Conservation (phyloP, 1,140 invertebrate species). For the Temnothorax nylanderi region DNA sequence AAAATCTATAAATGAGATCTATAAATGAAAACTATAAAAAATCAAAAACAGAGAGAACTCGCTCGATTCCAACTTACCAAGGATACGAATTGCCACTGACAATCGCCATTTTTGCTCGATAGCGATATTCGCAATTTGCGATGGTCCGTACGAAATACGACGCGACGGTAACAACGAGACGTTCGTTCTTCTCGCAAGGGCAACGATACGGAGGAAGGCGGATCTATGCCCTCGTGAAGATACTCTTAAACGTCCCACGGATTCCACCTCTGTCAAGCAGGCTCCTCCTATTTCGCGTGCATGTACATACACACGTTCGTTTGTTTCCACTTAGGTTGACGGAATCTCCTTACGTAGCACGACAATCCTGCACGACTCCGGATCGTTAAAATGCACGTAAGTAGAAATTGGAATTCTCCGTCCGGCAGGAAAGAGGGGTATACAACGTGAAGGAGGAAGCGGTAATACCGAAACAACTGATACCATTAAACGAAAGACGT, state of each 20-base stretch:
- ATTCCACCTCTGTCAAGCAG: slow-evolving; percentile 63
- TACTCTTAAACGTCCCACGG: slow-evolving; percentile 66
- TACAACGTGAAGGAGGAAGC: slow-evolving; percentile 30
- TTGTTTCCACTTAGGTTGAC: slow-evolving; percentile 64
- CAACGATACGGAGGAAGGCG: slow-evolving; percentile 53
- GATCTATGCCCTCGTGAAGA: slow-evolving; percentile 55
- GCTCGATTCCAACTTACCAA: not conserved
- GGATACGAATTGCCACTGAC: not conserved
- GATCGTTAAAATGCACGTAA: slow-evolving; percentile 61
- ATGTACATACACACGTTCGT: slow-evolving; percentile 58
- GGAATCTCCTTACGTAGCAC: slow-evolving; percentile 65
- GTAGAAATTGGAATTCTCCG: slow-evolving; percentile 57
- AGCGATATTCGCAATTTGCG: slow-evolving; percentile 14
- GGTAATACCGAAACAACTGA: slow-evolving; percentile 47
- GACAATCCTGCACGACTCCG: slow-evolving; percentile 57
- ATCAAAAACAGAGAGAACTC: not conserved
- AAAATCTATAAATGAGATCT: not conserved
- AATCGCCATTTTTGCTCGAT: slow-evolving; percentile 15
- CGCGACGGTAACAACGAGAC: not conserved
- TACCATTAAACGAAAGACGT: slow-evolving; percentile 55
- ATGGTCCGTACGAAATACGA: slow-evolving; percentile 30
- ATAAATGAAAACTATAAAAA: not conserved
- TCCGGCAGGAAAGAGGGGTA: slow-evolving; percentile 13
- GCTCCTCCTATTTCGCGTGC: slow-evolving; percentile 64
- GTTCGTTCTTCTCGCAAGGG: slow-evolving; percentile 36